Evolutionary conservation across 2,797 vertebrate genomes (phyloP).

Genomic region (Coregonus suidteri): DNA sequence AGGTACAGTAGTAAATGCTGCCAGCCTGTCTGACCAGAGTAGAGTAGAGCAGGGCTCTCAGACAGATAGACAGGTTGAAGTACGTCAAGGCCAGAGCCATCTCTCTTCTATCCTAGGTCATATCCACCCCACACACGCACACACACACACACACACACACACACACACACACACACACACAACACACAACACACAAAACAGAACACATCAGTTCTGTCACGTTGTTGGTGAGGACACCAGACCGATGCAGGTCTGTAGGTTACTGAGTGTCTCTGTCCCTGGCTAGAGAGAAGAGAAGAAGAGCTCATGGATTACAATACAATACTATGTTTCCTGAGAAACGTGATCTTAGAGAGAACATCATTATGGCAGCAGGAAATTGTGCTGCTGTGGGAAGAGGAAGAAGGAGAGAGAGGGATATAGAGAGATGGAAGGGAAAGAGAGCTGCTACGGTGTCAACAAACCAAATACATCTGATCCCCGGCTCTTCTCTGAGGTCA

Average conservation of each 20-base stretch:
- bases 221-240: not conserved
- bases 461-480: not conserved
- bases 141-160: constrained; percentile 30
- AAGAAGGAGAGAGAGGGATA: not conserved
- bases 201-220: constrained; percentile 15
- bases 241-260: not conserved
- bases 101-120: not conserved
- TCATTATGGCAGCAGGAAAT: not conserved
- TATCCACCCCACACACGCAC: too few species aligned
- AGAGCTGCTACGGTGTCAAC: constrained; percentile 9
- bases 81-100: not conserved
- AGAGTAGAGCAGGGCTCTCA: not conserved
- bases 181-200: constrained; percentile 30
- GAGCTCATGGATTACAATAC: not conserved
- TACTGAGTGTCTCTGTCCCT: not conserved
- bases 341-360: not conserved
- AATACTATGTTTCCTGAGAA: not conserved
- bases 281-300: not conserved
- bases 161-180: constrained; percentile 38
- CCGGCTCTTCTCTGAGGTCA: not conserved
- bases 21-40: not conserved
- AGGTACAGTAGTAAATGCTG: not conserved
- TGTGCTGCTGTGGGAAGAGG: constrained; percentile 14
- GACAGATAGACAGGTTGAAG: not conserved
- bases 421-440: constrained; percentile 30